Percentiles rank a stretch among this genome's conserved stretches.
phyloP scores from a whole-genome alignment of 1,140 invertebrate species.

The Scaptodrosophila lebanonensis region DNA sequence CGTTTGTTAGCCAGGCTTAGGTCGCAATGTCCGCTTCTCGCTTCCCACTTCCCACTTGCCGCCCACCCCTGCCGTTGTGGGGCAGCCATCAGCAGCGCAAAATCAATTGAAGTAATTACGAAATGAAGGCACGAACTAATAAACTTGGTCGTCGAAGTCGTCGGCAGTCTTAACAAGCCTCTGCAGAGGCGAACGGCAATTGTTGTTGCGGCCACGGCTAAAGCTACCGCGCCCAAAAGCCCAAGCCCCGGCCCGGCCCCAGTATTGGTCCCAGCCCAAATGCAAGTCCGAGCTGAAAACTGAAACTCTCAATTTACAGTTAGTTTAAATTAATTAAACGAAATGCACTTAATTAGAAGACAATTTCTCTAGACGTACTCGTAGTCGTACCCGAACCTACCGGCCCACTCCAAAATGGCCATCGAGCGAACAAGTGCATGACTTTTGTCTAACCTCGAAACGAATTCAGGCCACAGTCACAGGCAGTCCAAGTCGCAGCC shows the following conservation, averaged over 20 bases:
- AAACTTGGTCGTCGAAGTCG: constrained; percentile 63
- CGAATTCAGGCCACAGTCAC: constrained; percentile 52
- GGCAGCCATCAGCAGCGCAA: constrained; percentile 68
- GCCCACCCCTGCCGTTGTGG: constrained; percentile 4
- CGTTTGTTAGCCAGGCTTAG: constrained; percentile 28
- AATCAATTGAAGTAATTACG: constrained; percentile 76
- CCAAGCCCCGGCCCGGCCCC: too few species aligned
- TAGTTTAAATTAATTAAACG: constrained; percentile 75
- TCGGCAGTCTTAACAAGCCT: constrained; percentile 40
- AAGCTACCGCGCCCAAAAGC: constrained; percentile 62
- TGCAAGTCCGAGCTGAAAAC: too few species aligned
- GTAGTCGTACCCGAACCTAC: constrained; percentile 24
- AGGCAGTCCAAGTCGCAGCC: constrained; percentile 20
- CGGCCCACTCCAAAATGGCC: neutral
- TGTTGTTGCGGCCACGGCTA: constrained; percentile 22
- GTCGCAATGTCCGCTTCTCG: constrained; percentile 34
- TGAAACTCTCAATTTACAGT: constrained; percentile 68
- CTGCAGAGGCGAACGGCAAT: constrained; percentile 18
- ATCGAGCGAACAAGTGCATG: constrained; percentile 57
- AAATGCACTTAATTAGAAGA: constrained; percentile 73
- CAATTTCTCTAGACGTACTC: constrained; percentile 50
- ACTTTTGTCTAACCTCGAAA: constrained; percentile 66
- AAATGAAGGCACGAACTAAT: constrained; percentile 75
- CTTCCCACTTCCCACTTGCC: constrained; percentile 19
- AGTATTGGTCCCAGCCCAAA: too few species aligned